Evolutionary conservation across 2,888 invertebrate genomes (phyloP), one percentile per base, ranked within the genome.

Genomic region (Spilosoma lubricipeda): DNA sequence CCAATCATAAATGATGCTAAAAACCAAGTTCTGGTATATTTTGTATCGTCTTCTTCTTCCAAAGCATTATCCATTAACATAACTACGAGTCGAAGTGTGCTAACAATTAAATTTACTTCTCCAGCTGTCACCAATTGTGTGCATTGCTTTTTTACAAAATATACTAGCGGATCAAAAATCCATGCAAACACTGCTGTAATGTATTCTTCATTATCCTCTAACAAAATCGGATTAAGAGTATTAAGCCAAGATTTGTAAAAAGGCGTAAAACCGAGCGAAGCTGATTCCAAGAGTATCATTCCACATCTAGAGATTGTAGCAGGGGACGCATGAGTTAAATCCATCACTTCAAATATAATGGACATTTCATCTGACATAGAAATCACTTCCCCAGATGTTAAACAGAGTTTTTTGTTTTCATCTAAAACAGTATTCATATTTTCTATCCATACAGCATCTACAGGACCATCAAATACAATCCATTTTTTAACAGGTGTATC

Each of bases 381-480:
- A 94, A 98, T 98, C 65, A 98, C 98, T 93, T 98, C 98, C 27
- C 98, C 98, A 39, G 98, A 98, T 91, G 98, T 98, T 63, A 98
- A 93, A 89, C 98, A 98, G 33, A 98, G 96, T 89, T 98, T 98
- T 92, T 98, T 98, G 90, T 98, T 98, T 85, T 98, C 98, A 91
- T 98, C 98, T 81, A 98, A 93, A 8, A 98, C 98, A 1, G 98
- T 98, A 89, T 98, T 98, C 97, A 98, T 97, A 90, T 98, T 98
- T 94, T 98, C 98, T 82, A 98, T 98, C 98, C 98, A 98, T 8
- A 98, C 97, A 5, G 98, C 98, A 91, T 98, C 98, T 5, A 98
- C 98, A 0, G 98, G 98, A 0, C 98, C 98, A 91, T 98, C 98
- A 90, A 99, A 99, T 72, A 99, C 97, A 65, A 99, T 97, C 99